These are phyloP conservation scores for Graptemys geographica DNA, from an alignment of 2,797 vertebrate genomes.

Conservation along the genomic window DNA sequence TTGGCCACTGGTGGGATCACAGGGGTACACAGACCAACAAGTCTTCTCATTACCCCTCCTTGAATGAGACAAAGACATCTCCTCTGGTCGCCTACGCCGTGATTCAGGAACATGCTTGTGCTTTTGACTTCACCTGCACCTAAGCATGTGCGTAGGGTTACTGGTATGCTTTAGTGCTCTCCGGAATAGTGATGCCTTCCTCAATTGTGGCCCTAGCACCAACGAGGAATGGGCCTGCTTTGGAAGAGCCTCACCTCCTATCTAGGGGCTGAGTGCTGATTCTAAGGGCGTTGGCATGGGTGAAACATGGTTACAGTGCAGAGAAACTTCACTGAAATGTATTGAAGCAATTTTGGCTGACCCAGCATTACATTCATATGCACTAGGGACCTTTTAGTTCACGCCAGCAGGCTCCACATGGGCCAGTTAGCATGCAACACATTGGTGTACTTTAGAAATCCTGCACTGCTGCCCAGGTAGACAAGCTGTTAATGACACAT, in stretches of 20 bases:
- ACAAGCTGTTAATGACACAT: not conserved
- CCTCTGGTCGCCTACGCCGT: fast-evolving
- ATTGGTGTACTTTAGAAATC: not conserved
- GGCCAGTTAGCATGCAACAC: not conserved
- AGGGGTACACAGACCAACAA: not conserved
- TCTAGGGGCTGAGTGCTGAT: not conserved
- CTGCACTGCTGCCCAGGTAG: not conserved
- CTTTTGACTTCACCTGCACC: not conserved
- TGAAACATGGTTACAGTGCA: not conserved
- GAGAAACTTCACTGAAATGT: not conserved
- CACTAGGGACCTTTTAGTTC: not conserved
- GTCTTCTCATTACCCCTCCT: not conserved
- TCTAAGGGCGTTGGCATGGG: not conserved
- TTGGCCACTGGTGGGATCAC: not conserved
- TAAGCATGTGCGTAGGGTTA: not conserved
- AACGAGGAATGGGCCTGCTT: not conserved
- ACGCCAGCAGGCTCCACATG: not conserved
- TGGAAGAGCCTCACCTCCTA: not conserved
- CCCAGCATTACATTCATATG: not conserved
- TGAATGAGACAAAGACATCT: not conserved
- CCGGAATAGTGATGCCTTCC: not conserved
- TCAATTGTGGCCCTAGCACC: fast-evolving
- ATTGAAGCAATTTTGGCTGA: not conserved
- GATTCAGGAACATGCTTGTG: not conserved
- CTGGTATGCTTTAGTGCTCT: not conserved